Evolutionary conservation across 1,140 invertebrate genomes (phyloP), one percentile per base, ranked within the genome.

Genomic region (Archivesica marissinica): DNA sequence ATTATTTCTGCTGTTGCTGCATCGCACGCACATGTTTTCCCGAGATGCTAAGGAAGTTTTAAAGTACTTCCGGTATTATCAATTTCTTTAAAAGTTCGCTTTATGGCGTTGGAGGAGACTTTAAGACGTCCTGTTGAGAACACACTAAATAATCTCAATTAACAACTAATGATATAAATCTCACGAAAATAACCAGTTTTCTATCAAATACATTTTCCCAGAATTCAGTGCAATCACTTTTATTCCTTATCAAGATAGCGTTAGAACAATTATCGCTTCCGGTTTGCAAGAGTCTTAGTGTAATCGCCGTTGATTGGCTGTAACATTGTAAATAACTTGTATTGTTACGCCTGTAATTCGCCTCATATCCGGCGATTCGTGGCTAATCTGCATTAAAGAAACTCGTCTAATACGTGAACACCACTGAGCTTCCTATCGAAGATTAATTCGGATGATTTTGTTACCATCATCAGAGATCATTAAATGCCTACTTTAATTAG

Each of bases 231-330:
- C 59, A 64, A 64, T 76, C 33, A 25, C 74, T 30, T 76, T 76
- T 59, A 56, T 56, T 76, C 28, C 33, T 41, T 59, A 56, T 56
- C 33, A 76, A 52, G 33, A 35, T 76, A 38, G 74, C 47, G 28
- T 66, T 35, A 30, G 23, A 30, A 66, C 77, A 44, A 64, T 79
- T 66, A 79, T 33, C 39, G 64, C 66, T 83, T 83, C 80, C 80
- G 68, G 80, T 74, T 59, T 74, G 39, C 68, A 75, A 64, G 66
- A 50, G 52, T 52, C 52, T 61, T 72, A 52, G 68, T 75, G 38
- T 83, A 75, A 83, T 64, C 54, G 80, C 64, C 20, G 38, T 28
- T 64, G 54, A 74, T 83, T 83, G 80, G 80, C 39, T 75, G 66
- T 20, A 25, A 44, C 20, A 35, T 56, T 25, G 28, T 59, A 59